Conservation (phyloP, 2,113 vertebrate species). For the Lamprologus sp. region DNA sequence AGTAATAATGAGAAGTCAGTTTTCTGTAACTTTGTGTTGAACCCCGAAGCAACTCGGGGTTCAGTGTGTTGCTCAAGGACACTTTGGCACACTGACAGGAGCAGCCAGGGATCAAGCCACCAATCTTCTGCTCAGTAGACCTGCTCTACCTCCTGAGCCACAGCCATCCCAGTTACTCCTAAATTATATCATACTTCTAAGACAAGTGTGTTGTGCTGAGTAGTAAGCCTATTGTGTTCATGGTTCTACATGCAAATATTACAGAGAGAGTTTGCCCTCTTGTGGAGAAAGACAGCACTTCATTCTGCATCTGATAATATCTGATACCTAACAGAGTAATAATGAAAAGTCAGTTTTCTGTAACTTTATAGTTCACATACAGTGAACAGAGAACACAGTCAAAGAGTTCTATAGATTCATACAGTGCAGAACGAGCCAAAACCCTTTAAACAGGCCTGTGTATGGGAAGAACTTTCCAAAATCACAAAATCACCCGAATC, state of each 20-base stretch:
- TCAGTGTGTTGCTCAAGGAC: not conserved
- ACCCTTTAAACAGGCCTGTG: not conserved
- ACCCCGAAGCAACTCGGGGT: not conserved
- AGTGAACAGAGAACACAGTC: not conserved
- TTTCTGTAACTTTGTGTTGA: not conserved
- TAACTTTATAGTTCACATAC: not conserved
- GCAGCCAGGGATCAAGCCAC: not conserved
- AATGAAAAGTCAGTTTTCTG: not conserved
- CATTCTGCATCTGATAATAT: not conserved
- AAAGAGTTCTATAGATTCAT: not conserved
- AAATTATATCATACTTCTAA: not conserved
- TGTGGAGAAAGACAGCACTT: conserved; percentile 30
- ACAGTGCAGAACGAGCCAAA: not conserved
- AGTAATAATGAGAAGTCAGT: not conserved
- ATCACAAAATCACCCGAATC: conserved; percentile 8
- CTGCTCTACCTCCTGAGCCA: not conserved
- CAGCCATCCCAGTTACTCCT: not conserved
- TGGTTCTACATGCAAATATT: not conserved
- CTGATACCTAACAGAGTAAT: not conserved
- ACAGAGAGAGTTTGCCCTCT: conserved; percentile 66
- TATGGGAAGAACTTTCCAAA: not conserved
- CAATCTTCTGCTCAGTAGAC: not conserved
- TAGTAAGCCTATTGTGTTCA: not conserved
- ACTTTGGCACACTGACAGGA: not conserved
- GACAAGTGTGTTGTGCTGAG: not conserved